These are phyloP conservation scores for Chirona hameri DNA, from an alignment of 2,888 invertebrate genomes.

Conservation along the genomic window DNA sequence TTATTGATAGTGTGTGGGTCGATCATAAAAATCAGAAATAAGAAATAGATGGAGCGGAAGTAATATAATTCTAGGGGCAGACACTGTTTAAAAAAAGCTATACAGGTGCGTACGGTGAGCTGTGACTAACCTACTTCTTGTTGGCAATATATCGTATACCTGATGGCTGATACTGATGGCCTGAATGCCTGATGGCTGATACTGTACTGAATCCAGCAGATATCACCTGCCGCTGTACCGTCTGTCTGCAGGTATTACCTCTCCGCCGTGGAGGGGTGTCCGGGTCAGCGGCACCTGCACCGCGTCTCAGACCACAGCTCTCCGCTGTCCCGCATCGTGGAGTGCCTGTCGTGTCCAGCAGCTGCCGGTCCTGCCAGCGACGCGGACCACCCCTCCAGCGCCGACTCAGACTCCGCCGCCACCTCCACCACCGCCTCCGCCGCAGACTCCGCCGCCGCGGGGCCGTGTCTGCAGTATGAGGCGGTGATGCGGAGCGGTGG, in stretches of 20 bases:
- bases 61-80: too few species aligned
- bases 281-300: constrained; percentile 78
- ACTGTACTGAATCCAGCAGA: background rate
- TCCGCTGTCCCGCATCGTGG: constrained; percentile 46
- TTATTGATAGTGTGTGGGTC: too few species aligned
- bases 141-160: too few species aligned
- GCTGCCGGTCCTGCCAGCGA: constrained; percentile 40
- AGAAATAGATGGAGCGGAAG: too few species aligned
- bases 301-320: constrained; percentile 58
- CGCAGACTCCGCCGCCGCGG: constrained; percentile 33
- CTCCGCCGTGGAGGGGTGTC: constrained; percentile 70
- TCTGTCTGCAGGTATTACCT: constrained; percentile 65
- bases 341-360: constrained; percentile 56
- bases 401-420: constrained; percentile 32
- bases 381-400: constrained; percentile 38
- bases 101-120: too few species aligned
- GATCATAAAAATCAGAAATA: too few species aligned
- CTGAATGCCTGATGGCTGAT: background rate
- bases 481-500: constrained; percentile 45
- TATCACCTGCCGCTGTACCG: background rate
- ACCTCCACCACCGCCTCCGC: constrained; percentile 39
- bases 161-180: background rate
- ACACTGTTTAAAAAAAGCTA: too few species aligned
- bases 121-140: too few species aligned
- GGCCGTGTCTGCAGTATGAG: constrained; percentile 1